These are phyloP conservation scores for Ephestia elutella DNA, from an alignment of 1,140 invertebrate genomes.

Conservation along the genomic window DNA sequence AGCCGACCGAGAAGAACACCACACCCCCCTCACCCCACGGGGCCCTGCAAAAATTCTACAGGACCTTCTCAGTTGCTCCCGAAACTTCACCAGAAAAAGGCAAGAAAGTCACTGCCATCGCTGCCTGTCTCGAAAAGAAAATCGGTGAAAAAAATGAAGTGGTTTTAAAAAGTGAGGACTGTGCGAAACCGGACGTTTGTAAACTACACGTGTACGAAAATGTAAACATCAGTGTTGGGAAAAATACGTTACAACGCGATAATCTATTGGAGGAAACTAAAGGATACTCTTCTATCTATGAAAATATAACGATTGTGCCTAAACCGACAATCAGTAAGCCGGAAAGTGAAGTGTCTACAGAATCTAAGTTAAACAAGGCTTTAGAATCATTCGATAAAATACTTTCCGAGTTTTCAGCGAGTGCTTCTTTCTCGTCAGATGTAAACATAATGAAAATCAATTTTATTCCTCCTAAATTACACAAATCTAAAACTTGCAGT, in stretches of 20 bases:
- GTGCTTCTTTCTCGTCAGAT: slow-evolving; percentile 37
- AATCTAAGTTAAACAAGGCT: slow-evolving; percentile 76
- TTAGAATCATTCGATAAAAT: slow-evolving; percentile 80
- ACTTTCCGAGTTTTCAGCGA: slow-evolving; percentile 68
- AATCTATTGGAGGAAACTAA: slow-evolving; percentile 58
- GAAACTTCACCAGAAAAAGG: slow-evolving; percentile 56
- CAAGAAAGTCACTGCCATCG: slow-evolving; percentile 64
- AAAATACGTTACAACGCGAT: slow-evolving; percentile 26
- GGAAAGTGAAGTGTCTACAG: slow-evolving; percentile 29
- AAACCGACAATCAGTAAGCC: slow-evolving; percentile 45
- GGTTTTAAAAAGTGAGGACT: slow-evolving; percentile 57
- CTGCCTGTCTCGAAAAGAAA: slow-evolving; percentile 59
- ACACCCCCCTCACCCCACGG: slow-evolving; percentile 41
- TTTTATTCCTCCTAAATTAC: slow-evolving; percentile 72
- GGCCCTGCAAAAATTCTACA: slow-evolving; percentile 72
- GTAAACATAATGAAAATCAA: slow-evolving; percentile 34
- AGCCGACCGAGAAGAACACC: slow-evolving; percentile 61
- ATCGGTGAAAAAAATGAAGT: slow-evolving; percentile 61
- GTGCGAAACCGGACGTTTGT: slow-evolving; percentile 37
- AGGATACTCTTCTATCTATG: slow-evolving; percentile 64
- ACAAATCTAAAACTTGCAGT: slow-evolving; percentile 78
- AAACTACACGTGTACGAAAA: slow-evolving; percentile 69
- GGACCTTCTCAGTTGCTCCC: slow-evolving; percentile 64
- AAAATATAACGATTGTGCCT: slow-evolving; percentile 56
- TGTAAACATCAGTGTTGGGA: slow-evolving; percentile 47